A percentile compares a stretch with the other conserved stretches of the same genome.
phyloP scores from a whole-genome alignment of 1,140 invertebrate species.

The Luehdorfia chinensis region DNA sequence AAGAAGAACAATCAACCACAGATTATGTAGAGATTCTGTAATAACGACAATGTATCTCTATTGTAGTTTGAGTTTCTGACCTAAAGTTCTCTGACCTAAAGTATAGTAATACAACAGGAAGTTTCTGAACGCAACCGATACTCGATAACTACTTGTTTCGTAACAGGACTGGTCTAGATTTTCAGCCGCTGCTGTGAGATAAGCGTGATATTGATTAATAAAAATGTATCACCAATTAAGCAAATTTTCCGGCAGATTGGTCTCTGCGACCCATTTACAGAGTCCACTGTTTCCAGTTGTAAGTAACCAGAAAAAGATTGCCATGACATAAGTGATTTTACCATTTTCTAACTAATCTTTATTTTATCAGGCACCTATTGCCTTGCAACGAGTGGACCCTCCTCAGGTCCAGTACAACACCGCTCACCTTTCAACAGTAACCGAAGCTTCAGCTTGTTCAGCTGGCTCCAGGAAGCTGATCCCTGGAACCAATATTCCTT shows the following conservation, averaged over 20 bases:
- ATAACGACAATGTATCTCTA: too few relatives aligned
- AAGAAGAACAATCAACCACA: too few relatives aligned
- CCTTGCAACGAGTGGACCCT: conserved; percentile 64
- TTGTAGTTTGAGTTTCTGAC: too few relatives aligned
- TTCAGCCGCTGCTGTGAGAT: conserved; percentile 26
- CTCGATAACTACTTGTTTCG: conserved; percentile 67
- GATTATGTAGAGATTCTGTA: too few relatives aligned
- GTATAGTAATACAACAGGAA: too few relatives aligned
- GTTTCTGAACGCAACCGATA: conserved; percentile 23
- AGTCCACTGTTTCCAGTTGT: conserved; percentile 63
- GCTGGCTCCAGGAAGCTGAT: conserved; percentile 43
- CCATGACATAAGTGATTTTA: too few relatives aligned
- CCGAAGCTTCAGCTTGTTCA: conserved; percentile 40
- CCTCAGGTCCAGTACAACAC: conserved; percentile 60
- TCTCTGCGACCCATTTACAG: conserved; percentile 55
- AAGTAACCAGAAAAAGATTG: too few relatives aligned
- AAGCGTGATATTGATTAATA: conserved; percentile 21
- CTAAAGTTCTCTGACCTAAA: too few relatives aligned
- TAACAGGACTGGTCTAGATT: conserved; percentile 53
- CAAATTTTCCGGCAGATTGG: conserved; percentile 56
- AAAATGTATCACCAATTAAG: conserved; percentile 67
- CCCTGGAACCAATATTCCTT: conserved; percentile 62
- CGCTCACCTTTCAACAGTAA: conserved; percentile 54
- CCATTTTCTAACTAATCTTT: too few relatives aligned
- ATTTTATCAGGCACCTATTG: conserved; percentile 52